Conservation (phyloP, 2,888 invertebrate genomes). For the Atherix ibis region DNA sequence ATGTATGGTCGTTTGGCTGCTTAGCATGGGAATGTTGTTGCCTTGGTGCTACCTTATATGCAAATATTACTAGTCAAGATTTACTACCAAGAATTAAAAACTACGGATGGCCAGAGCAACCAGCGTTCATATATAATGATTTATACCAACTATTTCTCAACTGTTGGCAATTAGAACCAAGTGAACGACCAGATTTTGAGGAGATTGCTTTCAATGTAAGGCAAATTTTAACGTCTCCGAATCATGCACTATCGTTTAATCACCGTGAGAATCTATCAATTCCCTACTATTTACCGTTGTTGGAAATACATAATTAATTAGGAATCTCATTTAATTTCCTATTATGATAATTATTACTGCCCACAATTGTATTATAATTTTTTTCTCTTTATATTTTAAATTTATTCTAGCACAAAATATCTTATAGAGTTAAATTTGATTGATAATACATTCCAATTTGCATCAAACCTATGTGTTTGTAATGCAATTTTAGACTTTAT, state of each 20-base stretch:
- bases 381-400: too few relatives aligned
- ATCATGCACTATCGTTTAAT: constrained; percentile 27
- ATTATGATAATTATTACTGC: too few relatives aligned
- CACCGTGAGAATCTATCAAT: constrained; percentile 19
- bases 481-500: too few relatives aligned
- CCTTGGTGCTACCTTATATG: constrained; percentile 65
- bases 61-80: constrained; percentile 48
- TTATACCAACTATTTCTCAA: constrained; percentile 67
- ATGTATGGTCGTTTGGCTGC: constrained; percentile 72
- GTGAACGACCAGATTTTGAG: constrained; percentile 59
- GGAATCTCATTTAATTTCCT: too few relatives aligned
- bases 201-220: constrained; percentile 37
- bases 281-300: constrained; percentile 29
- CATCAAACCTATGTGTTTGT: too few relatives aligned
- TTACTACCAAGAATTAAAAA: constrained; percentile 49
- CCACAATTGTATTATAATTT: too few relatives aligned
- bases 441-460: too few relatives aligned
- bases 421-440: too few relatives aligned
- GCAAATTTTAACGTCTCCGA: constrained; percentile 29
- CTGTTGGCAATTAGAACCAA: constrained; percentile 71
- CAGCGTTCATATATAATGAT: constrained; percentile 58
- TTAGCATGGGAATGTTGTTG: constrained; percentile 70
- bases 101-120: constrained; percentile 57
- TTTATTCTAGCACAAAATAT: too few relatives aligned
- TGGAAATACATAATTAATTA: constrained; percentile 25